Conservation (phyloP, 2,888 invertebrate genomes). For the Criorhina ranunculi region DNA sequence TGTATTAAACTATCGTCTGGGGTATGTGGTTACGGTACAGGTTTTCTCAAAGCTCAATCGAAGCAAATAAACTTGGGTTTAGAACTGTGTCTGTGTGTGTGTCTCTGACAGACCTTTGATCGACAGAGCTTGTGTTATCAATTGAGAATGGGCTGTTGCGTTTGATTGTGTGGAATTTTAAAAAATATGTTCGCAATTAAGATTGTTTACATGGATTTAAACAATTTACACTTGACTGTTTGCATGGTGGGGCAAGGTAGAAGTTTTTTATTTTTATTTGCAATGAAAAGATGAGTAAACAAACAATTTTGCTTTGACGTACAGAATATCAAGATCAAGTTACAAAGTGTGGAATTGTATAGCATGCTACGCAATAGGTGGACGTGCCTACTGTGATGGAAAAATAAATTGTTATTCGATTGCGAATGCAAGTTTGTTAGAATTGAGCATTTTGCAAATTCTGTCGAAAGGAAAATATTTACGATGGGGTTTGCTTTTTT, state of each 20-base stretch:
- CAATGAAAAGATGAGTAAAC: background rate
- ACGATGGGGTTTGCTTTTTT: too few relatives aligned
- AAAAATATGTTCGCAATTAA: background rate
- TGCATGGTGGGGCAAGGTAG: background rate
- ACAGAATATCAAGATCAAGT: slow-evolving; percentile 4
- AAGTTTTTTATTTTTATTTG: background rate
- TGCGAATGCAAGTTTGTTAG: background rate
- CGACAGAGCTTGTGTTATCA: slow-evolving; percentile 20
- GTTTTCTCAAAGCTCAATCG: slow-evolving; percentile 9
- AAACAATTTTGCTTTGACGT: too few relatives aligned
- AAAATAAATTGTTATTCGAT: background rate
- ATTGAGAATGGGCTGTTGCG: background rate
- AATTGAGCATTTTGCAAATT: background rate
- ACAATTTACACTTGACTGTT: slow-evolving; percentile 11
- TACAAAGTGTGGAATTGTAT: background rate
- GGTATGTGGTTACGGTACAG: background rate
- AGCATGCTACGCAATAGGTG: slow-evolving; percentile 8
- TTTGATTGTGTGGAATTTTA: slow-evolving; percentile 13
- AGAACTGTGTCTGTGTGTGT: background rate
- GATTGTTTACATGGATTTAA: slow-evolving; percentile 3
- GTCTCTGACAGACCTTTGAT: slow-evolving; percentile 35
- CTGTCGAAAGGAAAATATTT: too few relatives aligned
- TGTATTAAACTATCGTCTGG: background rate
- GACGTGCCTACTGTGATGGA: background rate
- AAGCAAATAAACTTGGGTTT: background rate